phyloP scores from a whole-genome alignment of 2,888 invertebrate genomes.

The Amblyteles armatorius region DNA sequence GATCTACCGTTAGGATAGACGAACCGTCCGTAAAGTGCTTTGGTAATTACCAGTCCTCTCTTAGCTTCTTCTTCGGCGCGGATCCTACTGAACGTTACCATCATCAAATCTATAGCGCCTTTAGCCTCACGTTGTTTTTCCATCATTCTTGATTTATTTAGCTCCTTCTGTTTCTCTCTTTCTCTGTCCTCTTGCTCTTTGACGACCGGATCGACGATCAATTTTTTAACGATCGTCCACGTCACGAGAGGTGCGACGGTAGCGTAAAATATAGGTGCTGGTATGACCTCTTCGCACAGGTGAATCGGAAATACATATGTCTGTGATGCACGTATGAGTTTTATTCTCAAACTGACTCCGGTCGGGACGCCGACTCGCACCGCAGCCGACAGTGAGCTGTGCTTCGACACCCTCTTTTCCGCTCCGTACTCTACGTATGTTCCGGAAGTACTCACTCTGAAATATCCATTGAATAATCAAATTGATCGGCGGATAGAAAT shows the following conservation, averaged over 20 bases:
- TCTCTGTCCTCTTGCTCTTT: slow-evolving; percentile 92
- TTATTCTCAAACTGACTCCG: slow-evolving; percentile 95
- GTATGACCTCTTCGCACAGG: slow-evolving; percentile 95
- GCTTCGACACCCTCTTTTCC: slow-evolving; percentile 96
- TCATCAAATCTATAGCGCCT: slow-evolving; percentile 95
- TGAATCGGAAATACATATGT: slow-evolving; percentile 95
- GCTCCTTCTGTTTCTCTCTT: slow-evolving; percentile 92
- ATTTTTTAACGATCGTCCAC: slow-evolving; percentile 93
- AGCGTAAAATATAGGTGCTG: slow-evolving; percentile 96
- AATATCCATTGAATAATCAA: slow-evolving; percentile 73
- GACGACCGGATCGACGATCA: slow-evolving; percentile 94
- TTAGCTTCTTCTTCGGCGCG: slow-evolving; percentile 92
- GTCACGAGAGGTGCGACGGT: slow-evolving; percentile 94
- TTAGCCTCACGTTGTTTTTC: slow-evolving; percentile 94
- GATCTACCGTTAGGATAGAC: slow-evolving; percentile 79
- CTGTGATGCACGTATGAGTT: slow-evolving; percentile 94
- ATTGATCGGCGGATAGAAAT: neutral
- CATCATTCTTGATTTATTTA: slow-evolving; percentile 91
- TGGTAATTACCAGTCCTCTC: slow-evolving; percentile 93
- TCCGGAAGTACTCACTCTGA: slow-evolving; percentile 95
- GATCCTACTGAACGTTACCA: slow-evolving; percentile 94
- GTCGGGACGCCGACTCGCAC: slow-evolving; percentile 94
- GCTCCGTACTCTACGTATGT: slow-evolving; percentile 95
- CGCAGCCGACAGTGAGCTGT: slow-evolving; percentile 94
- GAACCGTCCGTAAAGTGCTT: slow-evolving; percentile 93